These are phyloP conservation scores for Ganaspis brasiliensis DNA, from an alignment of 2,888 invertebrate species.

Conservation along the genomic window DNA sequence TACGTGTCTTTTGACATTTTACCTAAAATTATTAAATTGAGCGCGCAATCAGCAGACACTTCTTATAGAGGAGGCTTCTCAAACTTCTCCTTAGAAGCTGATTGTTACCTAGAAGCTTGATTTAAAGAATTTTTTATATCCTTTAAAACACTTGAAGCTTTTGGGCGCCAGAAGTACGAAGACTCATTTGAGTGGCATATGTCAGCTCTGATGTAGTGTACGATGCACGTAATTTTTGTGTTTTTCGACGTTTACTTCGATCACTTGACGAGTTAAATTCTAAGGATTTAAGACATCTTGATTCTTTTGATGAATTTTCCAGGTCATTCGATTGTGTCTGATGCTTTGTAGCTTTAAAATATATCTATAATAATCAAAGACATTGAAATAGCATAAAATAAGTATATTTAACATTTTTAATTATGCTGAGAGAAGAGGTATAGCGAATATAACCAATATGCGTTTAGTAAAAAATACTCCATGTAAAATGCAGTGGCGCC, in stretches of 20 bases:
- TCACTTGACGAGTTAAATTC: background rate
- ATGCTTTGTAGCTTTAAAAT: background rate
- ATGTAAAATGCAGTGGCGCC: no score
- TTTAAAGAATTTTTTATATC: constrained; percentile 1
- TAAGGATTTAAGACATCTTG: background rate
- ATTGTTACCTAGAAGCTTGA: constrained; percentile 13
- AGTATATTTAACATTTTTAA: no score
- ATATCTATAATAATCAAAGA: background rate
- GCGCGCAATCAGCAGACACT: constrained; percentile 33
- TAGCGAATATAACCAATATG: no score
- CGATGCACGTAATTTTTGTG: constrained; percentile 27
- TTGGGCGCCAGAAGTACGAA: constrained; percentile 26
- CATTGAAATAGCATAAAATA: no score
- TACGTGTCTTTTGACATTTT: constrained; percentile 40
- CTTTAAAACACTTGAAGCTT: constrained; percentile 19
- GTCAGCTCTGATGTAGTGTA: background rate
- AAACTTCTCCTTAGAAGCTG: background rate
- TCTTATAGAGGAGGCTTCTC: constrained; percentile 12
- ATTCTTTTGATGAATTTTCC: background rate
- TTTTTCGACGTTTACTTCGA: constrained; percentile 30
- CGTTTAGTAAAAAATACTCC: no score
- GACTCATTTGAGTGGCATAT: constrained; percentile 23
- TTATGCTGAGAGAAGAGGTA: no score
- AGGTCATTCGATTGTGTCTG: background rate
- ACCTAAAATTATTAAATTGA: constrained; percentile 37